Evolutionary conservation across 2,888 invertebrate genomes (phyloP).

Genomic region (Serripes groenlandicus): DNA sequence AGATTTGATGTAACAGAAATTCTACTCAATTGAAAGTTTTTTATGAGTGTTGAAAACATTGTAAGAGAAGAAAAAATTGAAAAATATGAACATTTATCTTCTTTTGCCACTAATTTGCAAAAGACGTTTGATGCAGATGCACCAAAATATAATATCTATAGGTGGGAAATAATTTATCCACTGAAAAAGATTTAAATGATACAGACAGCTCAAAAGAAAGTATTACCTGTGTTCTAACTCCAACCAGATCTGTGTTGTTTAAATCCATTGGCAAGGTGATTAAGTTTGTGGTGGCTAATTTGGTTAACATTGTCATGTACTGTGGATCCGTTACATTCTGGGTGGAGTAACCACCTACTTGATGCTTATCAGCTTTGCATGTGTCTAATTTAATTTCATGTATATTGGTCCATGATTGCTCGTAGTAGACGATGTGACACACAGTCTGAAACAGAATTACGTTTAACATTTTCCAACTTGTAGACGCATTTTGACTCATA

Average conservation of each 20-base stretch:
- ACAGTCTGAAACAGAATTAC: neutral
- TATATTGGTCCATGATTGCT: constrained; percentile 36
- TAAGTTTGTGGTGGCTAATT: neutral
- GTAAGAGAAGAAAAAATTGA: constrained; percentile 1
- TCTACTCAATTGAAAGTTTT: no score
- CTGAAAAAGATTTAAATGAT: neutral
- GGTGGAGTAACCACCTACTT: constrained; percentile 33
- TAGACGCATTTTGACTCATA: no score
- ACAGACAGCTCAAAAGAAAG: neutral
- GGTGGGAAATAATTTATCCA: neutral
- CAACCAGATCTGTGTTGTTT: neutral
- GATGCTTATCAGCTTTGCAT: constrained; percentile 23
- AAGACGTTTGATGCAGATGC: neutral
- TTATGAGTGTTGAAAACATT: neutral
- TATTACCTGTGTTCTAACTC: constrained; percentile 27
- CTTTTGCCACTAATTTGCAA: constrained; percentile 5
- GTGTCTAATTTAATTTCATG: constrained; percentile 11
- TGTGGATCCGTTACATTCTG: constrained; percentile 16
- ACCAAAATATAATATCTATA: neutral
- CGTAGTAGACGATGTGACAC: constrained; percentile 24
- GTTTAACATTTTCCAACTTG: neutral
- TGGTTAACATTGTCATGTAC: constrained; percentile 6
- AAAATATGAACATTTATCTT: neutral
- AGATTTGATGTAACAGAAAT: no score
- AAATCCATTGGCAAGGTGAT: neutral